Base-by-base conservation (phyloP, 2,113 vertebrate genomes). In the Brienomyrus brachyistius region DNA sequence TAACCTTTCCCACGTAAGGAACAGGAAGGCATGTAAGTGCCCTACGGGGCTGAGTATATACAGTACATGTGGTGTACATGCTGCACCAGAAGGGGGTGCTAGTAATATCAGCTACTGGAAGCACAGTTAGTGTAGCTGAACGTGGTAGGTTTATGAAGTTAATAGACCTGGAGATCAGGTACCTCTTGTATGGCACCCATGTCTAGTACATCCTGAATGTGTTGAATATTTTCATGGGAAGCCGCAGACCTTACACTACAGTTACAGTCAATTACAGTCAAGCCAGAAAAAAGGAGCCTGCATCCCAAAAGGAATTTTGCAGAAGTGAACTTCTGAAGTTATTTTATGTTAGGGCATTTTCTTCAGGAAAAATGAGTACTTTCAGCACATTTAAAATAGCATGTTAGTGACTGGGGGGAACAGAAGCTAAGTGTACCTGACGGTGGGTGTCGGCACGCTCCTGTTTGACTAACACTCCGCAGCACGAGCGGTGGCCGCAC, bases 311-410 rank as follows among this genome's bases (percentile, higher is more conserved):
- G 27, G 21, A 21, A 47, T 88, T 51, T 40, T 35, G 6, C n/a
- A 31, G 48, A 23, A 56, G 50, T 9, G 2, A 84, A 21, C 45
- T 8, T 21, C 45, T 40, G 27, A 89, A 45, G 31, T 50, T 31
- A 56, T 89, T 13, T 31, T 84, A 13, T 59, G 43, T 31, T 13
- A 89, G 90, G 27, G 50, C 15, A n/a, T 40, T 85, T 80, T 87
- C 15, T 90, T 90, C 4, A 91, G 89, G 66, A 0, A 87, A 90
- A 31, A 51, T 48, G 4, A 23, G 50, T 31, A 77, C 9, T 52
- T 88, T 91, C 43, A 45, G 54, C 74, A 70, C 52, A 43, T 80
- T 62, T 54, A 80, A 62, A 47, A 17, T 31, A 59, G 84, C 84
- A 7, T 59, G 50, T 87, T 89, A 62, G 43, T 59, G 31, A 86